phyloP scores from a whole-genome alignment of 2,797 vertebrate genomes.

The Coccyzus lansbergi region DNA sequence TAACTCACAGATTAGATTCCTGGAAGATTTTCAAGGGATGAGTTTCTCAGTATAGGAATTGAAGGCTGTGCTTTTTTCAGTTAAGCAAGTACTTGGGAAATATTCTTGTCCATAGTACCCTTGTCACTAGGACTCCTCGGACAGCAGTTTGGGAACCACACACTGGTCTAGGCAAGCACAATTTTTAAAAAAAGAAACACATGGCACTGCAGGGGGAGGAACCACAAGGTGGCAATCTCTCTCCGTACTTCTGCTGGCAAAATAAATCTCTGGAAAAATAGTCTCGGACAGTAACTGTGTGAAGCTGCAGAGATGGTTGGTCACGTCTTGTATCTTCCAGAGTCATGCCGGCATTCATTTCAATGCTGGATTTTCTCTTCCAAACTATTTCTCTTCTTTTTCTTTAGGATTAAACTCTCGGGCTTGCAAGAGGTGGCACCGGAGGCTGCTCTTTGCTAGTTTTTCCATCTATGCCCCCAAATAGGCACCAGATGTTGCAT shows the following conservation, averaged over 20 bases:
- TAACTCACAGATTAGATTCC: not conserved
- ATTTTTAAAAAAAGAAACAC: not conserved
- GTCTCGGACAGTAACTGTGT: not conserved
- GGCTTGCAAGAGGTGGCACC: not conserved
- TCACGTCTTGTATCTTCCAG: not conserved
- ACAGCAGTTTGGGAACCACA: not conserved
- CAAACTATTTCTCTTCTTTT: too few species aligned
- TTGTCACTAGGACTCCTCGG: not conserved
- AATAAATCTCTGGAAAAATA: not conserved
- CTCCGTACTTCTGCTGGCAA: not conserved
- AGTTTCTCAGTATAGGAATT: not conserved
- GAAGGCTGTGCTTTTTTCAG: not conserved
- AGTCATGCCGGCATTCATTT: not conserved
- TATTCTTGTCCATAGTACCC: not conserved
- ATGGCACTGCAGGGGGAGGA: not conserved
- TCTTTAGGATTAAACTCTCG: not conserved
- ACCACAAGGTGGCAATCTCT: conserved; percentile 72
- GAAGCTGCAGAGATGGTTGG: not conserved
- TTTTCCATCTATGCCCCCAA: not conserved
- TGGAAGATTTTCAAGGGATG: not conserved
- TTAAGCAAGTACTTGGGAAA: not conserved
- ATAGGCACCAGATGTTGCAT: not conserved
- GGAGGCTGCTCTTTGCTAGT: not conserved
- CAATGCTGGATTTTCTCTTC: not conserved
- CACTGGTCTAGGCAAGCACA: not conserved